Base-by-base conservation (phyloP, 1,140 invertebrate species). In the Aphis gossypii region DNA sequence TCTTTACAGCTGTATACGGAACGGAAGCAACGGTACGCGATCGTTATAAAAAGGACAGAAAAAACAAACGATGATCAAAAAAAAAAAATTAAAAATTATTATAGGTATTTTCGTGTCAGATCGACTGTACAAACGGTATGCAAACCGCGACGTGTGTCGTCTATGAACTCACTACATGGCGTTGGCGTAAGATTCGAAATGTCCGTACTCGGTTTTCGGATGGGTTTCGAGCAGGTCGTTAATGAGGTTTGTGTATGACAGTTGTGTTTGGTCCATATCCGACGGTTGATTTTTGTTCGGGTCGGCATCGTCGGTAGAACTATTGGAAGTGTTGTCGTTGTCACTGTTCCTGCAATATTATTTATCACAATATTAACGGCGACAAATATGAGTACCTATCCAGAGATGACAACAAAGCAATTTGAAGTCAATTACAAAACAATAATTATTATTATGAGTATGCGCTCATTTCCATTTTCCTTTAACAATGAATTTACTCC, bases 201-300 rank as follows among this genome's bases (percentile, higher is more conserved):
- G 91, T 25, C 76, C 60, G 46, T 48, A 92, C 35, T 83, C n/a
- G 46, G 91, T 35, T 41, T 92, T 92, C 11, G 91, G 60, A 83
- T 54, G 25, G 0, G 46, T 25, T 54, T 54, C 41, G 60, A 46
- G 21, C 56, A 92, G 25, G 46, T 92, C 76, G 6, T 35, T 51
- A 0, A 92, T 48, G 5, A 92, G 76, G n/a, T 92, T 35, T 18
- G 76, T 25, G 35, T 84, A 92, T 25, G 46, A 90, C 44, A n/a
- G 4, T 48, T 48, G 23, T n/a, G 30, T n/a, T 87, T 30, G 21
- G 54, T 9, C 23, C n/a, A 9, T 51, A 18, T 7, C 7, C 35
- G 8, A 8, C 41, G 7, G 46, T 35, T 6, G 23, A 14, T 9
- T n/a, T 0, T 48, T n/a, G 4, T 87, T 48, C 6, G 23, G 1